A percentile compares a stretch with the other conserved stretches of the same genome.
phyloP scores from a whole-genome alignment of 1,140 invertebrate species.

The Apis dorsata region DNA sequence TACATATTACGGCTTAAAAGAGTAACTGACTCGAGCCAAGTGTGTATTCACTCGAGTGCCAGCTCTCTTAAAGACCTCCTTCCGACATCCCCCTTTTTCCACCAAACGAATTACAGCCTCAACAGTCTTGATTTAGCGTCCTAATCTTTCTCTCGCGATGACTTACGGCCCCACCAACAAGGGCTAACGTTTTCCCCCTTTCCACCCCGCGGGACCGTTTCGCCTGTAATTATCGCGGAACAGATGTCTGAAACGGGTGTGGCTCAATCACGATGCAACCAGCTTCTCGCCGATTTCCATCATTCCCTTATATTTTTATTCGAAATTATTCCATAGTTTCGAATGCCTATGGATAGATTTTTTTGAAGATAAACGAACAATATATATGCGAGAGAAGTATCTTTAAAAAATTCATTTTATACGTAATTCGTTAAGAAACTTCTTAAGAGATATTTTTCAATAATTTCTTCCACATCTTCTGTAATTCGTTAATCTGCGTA shows the following conservation, averaged over 20 bases:
- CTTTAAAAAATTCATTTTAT: too few species aligned
- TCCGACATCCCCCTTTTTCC: slow-evolving; percentile 39
- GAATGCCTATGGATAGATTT: too few species aligned
- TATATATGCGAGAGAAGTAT: too few species aligned
- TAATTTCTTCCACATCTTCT: too few species aligned
- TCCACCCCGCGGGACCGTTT: slow-evolving; percentile 28
- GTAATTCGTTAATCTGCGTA: too few species aligned
- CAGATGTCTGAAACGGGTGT: slow-evolving; percentile 23
- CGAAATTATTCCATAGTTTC: not conserved
- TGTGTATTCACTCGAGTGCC: slow-evolving; percentile 57
- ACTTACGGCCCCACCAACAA: slow-evolving; percentile 32
- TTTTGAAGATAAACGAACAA: too few species aligned
- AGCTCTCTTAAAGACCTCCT: slow-evolving; percentile 55
- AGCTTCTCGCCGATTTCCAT: not conserved
- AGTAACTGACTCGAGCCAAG: slow-evolving; percentile 58
- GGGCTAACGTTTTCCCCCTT: slow-evolving; percentile 3
- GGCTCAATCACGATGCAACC: slow-evolving; percentile 7
- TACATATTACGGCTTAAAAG: slow-evolving; percentile 65
- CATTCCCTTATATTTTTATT: too few species aligned
- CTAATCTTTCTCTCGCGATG: slow-evolving; percentile 49
- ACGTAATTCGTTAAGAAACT: too few species aligned
- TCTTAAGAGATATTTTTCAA: too few species aligned
- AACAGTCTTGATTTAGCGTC: slow-evolving; percentile 46
- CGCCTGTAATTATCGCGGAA: slow-evolving; percentile 28
- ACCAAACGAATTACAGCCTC: slow-evolving; percentile 48